Conservation (phyloP, 2,888 invertebrate species). For the Xylophagus ater region DNA sequence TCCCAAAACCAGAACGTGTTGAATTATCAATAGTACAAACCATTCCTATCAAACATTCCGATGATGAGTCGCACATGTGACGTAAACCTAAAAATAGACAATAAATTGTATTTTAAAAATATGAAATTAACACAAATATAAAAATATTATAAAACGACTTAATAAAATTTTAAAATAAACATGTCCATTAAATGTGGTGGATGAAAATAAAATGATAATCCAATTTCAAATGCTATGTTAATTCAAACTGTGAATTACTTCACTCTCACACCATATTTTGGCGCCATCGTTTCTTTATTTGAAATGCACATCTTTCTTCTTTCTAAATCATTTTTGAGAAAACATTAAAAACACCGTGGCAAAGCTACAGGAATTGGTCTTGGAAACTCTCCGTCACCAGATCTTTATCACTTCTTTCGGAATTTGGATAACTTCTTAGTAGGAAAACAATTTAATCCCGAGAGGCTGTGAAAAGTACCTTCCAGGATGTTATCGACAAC, state of each 20-base stretch:
- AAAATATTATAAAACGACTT: neutral
- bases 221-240: neutral
- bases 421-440: too few relatives aligned
- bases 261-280: neutral
- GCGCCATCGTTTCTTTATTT: too few relatives aligned
- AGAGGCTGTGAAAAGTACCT: too few relatives aligned
- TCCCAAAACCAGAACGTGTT: conserved; percentile 1
- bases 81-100: conserved; percentile 5
- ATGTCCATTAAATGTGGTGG: neutral
- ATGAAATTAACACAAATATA: neutral
- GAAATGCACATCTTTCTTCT: too few relatives aligned
- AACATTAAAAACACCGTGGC: too few relatives aligned
- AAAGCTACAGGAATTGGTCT: too few relatives aligned
- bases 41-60: conserved; percentile 7
- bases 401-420: too few relatives aligned
- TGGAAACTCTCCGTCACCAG: too few relatives aligned
- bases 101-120: too few relatives aligned
- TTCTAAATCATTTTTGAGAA: too few relatives aligned
- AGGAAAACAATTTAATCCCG: too few relatives aligned
- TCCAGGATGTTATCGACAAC: too few relatives aligned
- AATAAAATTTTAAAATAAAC: neutral
- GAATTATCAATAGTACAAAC: conserved; percentile 5
- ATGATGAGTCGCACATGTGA: conserved; percentile 3
- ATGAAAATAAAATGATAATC: neutral
- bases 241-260: neutral